A percentile compares a stretch with the other conserved stretches of the same genome.
Evolutionary conservation across 2,797 vertebrate species (phyloP).

Genomic region (Anguilla megastoma): DNA sequence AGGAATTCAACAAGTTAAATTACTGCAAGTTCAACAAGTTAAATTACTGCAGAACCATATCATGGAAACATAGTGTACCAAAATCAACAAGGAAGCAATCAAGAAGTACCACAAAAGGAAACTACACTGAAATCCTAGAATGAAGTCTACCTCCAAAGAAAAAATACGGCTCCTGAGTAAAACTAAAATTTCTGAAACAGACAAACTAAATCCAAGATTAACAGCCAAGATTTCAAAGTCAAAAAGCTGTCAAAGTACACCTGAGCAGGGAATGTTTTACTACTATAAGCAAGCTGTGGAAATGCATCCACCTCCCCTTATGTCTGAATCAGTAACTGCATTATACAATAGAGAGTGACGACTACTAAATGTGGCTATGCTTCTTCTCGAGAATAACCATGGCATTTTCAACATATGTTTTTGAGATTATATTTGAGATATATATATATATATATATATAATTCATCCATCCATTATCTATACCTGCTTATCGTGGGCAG

Average conservation of each 20-base stretch:
- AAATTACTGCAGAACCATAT: not conserved
- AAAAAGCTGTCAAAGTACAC: conserved; percentile 77
- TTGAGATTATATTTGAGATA: not conserved
- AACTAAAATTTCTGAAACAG: conserved; percentile 73
- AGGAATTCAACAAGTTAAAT: not conserved
- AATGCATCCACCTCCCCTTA: not conserved
- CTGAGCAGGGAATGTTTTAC: conserved; percentile 62
- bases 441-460: too few relatives aligned
- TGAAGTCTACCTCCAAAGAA: conserved; percentile 30
- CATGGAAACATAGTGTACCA: conserved; percentile 13
- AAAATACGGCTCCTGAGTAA: conserved; percentile 58
- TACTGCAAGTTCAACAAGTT: not conserved
- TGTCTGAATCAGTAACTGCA: not conserved
- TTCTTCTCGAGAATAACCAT: conserved; percentile 25
- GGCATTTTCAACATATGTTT: not conserved
- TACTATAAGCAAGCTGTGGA: not conserved
- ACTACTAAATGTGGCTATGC: not conserved
- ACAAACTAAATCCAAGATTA: conserved; percentile 78
- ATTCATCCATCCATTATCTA: too few relatives aligned
- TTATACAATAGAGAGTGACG: not conserved
- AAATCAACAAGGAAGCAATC: conserved; percentile 12
- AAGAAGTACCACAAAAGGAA: conserved; percentile 41
- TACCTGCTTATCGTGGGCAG: too few relatives aligned
- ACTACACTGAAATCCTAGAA: conserved; percentile 44
- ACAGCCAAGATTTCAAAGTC: conserved; percentile 73